A percentile compares a stretch with the other conserved stretches of the same genome.
phyloP scores from a whole-genome alignment of 1,140 invertebrate genomes.

The Lucilia cuprina region DNA sequence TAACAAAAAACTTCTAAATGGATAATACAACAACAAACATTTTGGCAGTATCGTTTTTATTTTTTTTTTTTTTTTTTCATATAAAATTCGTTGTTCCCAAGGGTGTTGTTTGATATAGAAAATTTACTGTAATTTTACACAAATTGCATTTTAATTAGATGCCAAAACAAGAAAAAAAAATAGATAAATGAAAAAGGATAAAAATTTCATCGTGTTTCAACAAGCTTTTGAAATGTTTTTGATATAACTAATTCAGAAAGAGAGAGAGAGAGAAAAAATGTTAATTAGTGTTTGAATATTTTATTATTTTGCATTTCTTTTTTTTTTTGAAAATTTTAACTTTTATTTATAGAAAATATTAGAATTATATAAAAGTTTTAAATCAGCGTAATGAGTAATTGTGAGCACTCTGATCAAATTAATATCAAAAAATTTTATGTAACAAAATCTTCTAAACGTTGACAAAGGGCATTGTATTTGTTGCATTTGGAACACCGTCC shows the following conservation, averaged over 20 bases:
- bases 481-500: too few species aligned
- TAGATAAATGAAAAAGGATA: not conserved
- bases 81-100: not conserved
- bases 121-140: constrained; percentile 25
- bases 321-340: too few species aligned
- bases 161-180: not conserved
- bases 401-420: too few species aligned
- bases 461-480: too few species aligned
- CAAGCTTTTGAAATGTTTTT: not conserved
- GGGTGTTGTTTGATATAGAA: not conserved
- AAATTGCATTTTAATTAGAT: constrained; percentile 40
- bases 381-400: too few species aligned
- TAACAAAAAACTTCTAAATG: not conserved
- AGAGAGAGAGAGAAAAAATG: too few species aligned
- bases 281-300: not conserved
- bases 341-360: too few species aligned
- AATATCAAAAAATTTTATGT: too few species aligned
- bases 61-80: not conserved
- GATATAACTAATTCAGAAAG: not conserved
- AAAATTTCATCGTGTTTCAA: not conserved
- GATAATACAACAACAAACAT: constrained; percentile 11
- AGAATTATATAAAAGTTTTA: too few species aligned
- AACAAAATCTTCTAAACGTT: too few species aligned
- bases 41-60: not conserved
- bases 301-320: not conserved